Evolutionary conservation across 2,888 invertebrate species (phyloP).

Genomic region (Tanytarsus gracilentus): DNA sequence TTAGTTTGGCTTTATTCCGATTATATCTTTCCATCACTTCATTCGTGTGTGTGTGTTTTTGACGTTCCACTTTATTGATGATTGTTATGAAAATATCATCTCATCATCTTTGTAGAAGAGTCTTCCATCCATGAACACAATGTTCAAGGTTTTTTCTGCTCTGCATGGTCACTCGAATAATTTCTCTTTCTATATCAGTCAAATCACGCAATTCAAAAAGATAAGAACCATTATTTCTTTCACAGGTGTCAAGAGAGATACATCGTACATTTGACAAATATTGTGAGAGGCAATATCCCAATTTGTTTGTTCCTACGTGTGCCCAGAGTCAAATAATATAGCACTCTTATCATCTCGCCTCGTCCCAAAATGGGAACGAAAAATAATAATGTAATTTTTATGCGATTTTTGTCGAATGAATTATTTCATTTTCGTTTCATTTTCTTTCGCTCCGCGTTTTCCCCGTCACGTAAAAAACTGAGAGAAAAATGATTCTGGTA

Average conservation of each 20-base stretch:
- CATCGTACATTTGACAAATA: conserved; percentile 2
- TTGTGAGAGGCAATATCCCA: conserved; percentile 2
- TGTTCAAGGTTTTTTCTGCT: too few species aligned
- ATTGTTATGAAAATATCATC: too few species aligned
- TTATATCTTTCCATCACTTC: too few species aligned
- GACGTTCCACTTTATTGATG: too few species aligned
- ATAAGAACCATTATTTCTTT: not conserved
- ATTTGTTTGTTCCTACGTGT: conserved; percentile 15
- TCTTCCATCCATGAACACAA: too few species aligned
- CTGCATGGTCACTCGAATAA: too few species aligned
- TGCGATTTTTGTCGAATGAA: conserved; percentile 25
- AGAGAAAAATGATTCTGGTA: not conserved
- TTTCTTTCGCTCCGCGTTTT: not conserved
- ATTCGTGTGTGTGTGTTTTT: too few species aligned
- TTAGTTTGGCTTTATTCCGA: too few species aligned
- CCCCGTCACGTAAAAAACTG: not conserved
- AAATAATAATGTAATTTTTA: conserved; percentile 27
- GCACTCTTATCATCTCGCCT: conserved; percentile 1
- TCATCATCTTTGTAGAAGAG: too few species aligned
- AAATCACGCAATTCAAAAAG: too few species aligned
- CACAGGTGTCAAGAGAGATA: not conserved
- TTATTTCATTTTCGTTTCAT: conserved; percentile 18
- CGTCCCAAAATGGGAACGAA: conserved; percentile 3
- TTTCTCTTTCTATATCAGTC: too few species aligned
- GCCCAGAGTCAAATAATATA: too few species aligned